Evolutionary conservation across 2,113 vertebrate genomes (phyloP).

Genomic region (Carassius gibelio): DNA sequence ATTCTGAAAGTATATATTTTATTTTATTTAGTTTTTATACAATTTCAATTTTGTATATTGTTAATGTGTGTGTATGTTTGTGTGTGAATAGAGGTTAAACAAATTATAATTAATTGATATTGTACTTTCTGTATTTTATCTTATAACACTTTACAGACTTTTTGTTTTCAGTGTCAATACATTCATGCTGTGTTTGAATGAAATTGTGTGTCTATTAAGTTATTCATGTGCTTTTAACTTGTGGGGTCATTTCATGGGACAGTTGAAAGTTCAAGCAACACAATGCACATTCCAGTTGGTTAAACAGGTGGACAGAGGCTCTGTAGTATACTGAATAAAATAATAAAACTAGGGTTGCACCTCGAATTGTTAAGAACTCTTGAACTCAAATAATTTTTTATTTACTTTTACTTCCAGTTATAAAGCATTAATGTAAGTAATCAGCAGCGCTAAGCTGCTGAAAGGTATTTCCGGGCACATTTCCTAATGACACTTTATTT

Average conservation of each 20-base stretch:
- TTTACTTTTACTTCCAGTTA: not conserved
- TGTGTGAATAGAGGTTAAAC: too few relatives aligned
- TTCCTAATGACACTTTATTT: conserved; percentile 10
- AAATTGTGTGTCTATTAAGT: not conserved
- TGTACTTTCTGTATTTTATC: not conserved
- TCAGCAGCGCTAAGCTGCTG: not conserved
- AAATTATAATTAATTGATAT: too few relatives aligned
- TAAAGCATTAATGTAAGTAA: not conserved
- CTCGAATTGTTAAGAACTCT: too few relatives aligned
- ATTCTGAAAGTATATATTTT: too few relatives aligned
- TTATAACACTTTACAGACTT: not conserved
- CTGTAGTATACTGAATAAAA: not conserved
- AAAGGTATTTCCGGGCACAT: conserved; percentile 24
- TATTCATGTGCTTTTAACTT: conserved; percentile 20
- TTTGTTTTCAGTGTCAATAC: not conserved
- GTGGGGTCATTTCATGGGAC: conserved; percentile 16
- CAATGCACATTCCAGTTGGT: conserved; percentile 33
- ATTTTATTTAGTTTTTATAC: too few relatives aligned
- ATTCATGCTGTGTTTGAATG: not conserved
- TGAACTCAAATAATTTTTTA: too few relatives aligned
- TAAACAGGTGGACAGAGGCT: conserved; percentile 34
- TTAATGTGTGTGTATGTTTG: too few relatives aligned
- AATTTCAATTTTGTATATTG: too few relatives aligned
- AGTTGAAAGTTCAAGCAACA: conserved; percentile 16
- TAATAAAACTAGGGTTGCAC: not conserved